Percentiles rank a stretch among this genome's conserved stretches.
These are phyloP conservation scores for Ips typographus DNA, from an alignment of 1,140 invertebrate genomes.

Conservation along the genomic window DNA sequence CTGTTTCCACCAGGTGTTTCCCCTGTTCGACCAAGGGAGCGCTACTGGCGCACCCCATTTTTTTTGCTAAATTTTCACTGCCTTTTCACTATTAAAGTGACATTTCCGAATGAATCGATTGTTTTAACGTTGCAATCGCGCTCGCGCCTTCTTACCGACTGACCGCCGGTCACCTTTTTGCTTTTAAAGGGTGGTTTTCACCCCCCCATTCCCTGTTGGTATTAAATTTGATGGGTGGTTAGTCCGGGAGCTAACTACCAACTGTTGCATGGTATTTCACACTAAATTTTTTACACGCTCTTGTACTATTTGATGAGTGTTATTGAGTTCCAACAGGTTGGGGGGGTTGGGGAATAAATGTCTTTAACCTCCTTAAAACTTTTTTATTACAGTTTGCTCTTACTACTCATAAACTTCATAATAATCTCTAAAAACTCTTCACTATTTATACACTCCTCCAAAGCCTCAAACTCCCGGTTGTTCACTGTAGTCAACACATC, in stretches of 20 bases:
- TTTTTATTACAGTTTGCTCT: conserved; percentile 42
- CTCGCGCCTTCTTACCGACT: conserved; percentile 13
- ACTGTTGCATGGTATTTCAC: too few species aligned
- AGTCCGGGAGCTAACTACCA: not conserved
- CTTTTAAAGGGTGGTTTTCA: conserved; percentile 6
- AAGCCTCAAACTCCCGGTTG: conserved; percentile 40
- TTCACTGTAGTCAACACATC: conserved; percentile 37
- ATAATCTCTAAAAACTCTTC: conserved; percentile 45
- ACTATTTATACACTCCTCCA: conserved; percentile 41
- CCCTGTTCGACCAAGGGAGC: conserved; percentile 48
- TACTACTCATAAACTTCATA: conserved; percentile 41
- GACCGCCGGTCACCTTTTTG: conserved; percentile 29
- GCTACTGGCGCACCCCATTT: conserved; percentile 50
- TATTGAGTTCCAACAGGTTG: too few species aligned
- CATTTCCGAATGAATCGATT: not conserved
- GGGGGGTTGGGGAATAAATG: too few species aligned
- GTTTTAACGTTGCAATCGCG: not conserved
- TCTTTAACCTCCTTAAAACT: not conserved
- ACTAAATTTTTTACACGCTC: too few species aligned
- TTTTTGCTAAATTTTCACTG: conserved; percentile 3
- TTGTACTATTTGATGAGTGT: too few species aligned
- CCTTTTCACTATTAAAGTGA: not conserved
- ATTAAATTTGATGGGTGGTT: not conserved
- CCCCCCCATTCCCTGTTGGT: not conserved
- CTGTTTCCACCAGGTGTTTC: conserved; percentile 46